Base-by-base conservation (phyloP, 2,113 vertebrate species). In the Zosterops hypoxanthus region DNA sequence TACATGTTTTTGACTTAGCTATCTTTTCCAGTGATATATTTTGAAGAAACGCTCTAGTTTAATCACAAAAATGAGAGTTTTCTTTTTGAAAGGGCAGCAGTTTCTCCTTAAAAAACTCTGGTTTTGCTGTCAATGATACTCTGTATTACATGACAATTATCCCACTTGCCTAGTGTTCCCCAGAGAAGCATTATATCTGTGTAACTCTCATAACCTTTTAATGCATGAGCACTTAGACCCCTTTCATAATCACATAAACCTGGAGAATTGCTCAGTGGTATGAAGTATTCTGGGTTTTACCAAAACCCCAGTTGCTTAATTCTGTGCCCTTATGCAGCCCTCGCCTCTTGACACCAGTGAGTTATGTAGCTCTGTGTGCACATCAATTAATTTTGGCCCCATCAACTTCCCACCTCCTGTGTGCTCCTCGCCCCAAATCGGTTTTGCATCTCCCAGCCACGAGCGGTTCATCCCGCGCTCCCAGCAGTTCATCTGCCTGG, bases 331-430 rank as follows among this genome's bases (percentile, higher is more conserved):
- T 90, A 92, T 93, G 76, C 76, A 92, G 15, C 64, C 63, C 56
- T 97, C 12, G 18, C 93, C 90, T 88, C 93, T 94, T 11, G 10
- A 52, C 79, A 81, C 81, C 82, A 70, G 44, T 88, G 85, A 92
- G 82, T 96, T 95, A 73, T 92, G 82, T 81, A 78, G 79, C 80
- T 97, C 71, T 81, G 68, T 1, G 0, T 50, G 81, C 88, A 88
- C 90, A 94, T 94, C 93, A 96, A 92, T 96, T 97, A 92, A 96
- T 97, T 96, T 86, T 96, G 93, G 88, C 92, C 82, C 88, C 94
- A 75, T 96, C 93, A 86, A 64, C 79, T 93, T 94, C 93, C 94
- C 95, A 95, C 82, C 88, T 90, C 64, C 85, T 60, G 64, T 64
- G 90, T 75, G 79, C 90, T 93, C 39, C 56, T 86, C 14, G 8